Conservation (phyloP, 2,888 invertebrate species). For the Spicauda simplicius region DNA sequence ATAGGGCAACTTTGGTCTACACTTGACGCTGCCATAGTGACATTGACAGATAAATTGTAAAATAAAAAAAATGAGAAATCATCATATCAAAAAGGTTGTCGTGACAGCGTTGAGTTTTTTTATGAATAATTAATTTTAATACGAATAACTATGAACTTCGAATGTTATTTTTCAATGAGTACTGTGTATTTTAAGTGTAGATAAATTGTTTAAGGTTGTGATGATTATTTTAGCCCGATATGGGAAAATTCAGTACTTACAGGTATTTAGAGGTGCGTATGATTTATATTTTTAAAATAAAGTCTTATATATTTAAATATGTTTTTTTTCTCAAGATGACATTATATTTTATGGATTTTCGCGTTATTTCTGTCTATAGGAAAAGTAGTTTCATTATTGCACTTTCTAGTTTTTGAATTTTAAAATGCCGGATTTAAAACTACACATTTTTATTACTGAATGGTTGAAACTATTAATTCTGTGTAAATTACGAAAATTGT, state of each 20-base stretch:
- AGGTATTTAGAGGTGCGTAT: conserved; percentile 80
- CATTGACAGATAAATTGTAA: background rate
- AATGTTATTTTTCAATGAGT: conserved; percentile 5
- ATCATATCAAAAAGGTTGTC: conserved; percentile 5
- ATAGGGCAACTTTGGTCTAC: no score
- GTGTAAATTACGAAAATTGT: no score
- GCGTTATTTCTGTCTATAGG: no score
- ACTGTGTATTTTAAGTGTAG: conserved; percentile 17
- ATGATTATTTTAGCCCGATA: conserved; percentile 71
- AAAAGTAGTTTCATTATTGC: no score
- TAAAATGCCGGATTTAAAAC: no score
- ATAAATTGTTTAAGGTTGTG: conserved; percentile 60
- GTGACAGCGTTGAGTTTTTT: conserved; percentile 2
- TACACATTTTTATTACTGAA: no score
- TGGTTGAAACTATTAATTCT: no score
- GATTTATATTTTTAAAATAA: conserved; percentile 30
- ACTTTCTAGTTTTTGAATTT: no score
- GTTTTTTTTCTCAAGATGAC: background rate
- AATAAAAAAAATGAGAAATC: background rate
- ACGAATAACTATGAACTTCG: background rate
- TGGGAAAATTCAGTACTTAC: conserved; percentile 84
- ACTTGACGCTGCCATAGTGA: background rate
- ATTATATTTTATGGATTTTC: no score
- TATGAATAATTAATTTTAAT: background rate
- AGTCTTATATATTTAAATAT: background rate